Percentiles rank a stretch among this genome's conserved stretches.
Evolutionary conservation across 2,888 invertebrate genomes (phyloP).

Genomic region (Rhagophthalmus giganteus): DNA sequence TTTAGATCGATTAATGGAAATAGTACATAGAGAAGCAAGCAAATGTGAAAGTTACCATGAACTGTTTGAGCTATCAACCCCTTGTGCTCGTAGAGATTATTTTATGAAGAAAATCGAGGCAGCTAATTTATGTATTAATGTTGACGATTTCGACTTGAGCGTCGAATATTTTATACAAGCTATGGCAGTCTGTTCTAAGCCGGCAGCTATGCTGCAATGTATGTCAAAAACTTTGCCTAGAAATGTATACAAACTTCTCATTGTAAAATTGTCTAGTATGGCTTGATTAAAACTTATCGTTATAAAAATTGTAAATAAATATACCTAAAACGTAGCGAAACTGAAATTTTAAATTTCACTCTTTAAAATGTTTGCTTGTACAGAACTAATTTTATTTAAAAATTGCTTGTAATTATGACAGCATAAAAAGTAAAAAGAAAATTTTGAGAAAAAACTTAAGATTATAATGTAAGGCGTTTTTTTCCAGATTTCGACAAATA

Average conservation of each 20-base stretch:
- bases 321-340: neutral
- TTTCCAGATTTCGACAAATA: no score
- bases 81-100: conserved; percentile 13
- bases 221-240: conserved; percentile 20
- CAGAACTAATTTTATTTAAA: no score
- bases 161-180: conserved; percentile 18
- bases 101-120: conserved; percentile 22
- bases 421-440: no score
- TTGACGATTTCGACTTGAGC: conserved; percentile 9
- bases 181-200: conserved; percentile 24
- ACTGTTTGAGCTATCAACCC: conserved; percentile 7
- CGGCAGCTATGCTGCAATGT: conserved; percentile 17
- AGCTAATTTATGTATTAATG: conserved; percentile 13
- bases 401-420: no score
- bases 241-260: conserved; percentile 13
- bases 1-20: conserved; percentile 22
- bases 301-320: neutral
- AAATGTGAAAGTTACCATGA: conserved; percentile 5
- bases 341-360: neutral
- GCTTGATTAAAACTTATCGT: conserved; percentile 1
- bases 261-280: conserved; percentile 19
- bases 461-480: no score
- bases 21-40: conserved; percentile 17
- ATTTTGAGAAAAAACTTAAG: no score
- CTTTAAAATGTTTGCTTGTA: no score